Conservation (phyloP, 1,140 invertebrate species). For the Wasmannia auropunctata region DNA sequence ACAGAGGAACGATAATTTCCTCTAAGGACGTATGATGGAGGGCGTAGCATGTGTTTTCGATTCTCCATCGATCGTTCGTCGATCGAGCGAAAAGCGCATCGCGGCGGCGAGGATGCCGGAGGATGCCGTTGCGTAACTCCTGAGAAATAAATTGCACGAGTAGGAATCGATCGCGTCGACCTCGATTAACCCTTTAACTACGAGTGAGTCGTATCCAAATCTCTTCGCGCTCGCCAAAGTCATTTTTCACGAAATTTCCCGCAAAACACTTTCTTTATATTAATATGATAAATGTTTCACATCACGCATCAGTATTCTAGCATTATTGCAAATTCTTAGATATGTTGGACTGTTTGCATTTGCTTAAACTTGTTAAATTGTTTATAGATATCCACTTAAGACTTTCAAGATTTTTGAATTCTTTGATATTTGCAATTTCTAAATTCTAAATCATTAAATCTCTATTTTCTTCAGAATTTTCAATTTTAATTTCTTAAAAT, state of each 20-base stretch:
- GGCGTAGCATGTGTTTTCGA: constrained; percentile 49
- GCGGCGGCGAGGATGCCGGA: neutral
- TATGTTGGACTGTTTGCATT: neutral
- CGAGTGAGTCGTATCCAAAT: constrained; percentile 51
- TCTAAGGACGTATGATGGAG: constrained; percentile 35
- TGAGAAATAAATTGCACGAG: constrained; percentile 48
- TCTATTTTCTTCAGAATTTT: neutral
- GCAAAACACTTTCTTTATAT: neutral
- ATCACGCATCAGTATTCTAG: neutral
- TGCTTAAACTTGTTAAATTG: too few species aligned
- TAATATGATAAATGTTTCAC: constrained; percentile 15
- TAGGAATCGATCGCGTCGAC: constrained; percentile 52
- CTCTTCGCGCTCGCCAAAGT: constrained; percentile 4
- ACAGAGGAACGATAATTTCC: constrained; percentile 34
- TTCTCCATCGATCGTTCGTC: constrained; percentile 35
- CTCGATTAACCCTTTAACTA: constrained; percentile 61
- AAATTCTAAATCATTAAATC: neutral
- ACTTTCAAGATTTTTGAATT: neutral
- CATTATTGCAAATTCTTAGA: neutral
- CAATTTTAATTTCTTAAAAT: neutral
- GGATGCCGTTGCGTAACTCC: constrained; percentile 48
- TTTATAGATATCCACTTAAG: neutral
- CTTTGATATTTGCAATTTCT: neutral
- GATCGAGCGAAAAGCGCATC: constrained; percentile 37
- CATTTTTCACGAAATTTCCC: constrained; percentile 39